Base-by-base conservation (phyloP, 2,797 vertebrate species). In the Sciurus vulgaris region DNA sequence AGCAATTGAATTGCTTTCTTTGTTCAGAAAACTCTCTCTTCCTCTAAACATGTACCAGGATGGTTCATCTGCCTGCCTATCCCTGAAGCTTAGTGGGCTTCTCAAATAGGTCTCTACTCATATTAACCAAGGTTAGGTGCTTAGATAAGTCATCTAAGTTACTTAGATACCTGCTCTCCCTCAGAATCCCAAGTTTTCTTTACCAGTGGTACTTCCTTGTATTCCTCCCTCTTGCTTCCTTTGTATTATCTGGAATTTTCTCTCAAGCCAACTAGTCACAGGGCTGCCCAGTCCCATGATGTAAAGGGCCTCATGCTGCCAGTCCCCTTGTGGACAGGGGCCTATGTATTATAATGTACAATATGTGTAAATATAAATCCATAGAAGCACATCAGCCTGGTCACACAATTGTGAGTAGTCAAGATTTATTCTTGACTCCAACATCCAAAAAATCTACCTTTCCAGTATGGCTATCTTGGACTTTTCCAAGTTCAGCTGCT, bases 381-480 rank as follows among this genome's bases (percentile, higher is more conserved):
- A 35, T 1, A 59, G 30, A 73, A 51, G 13, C 54, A 89, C 44
- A 9, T 1, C 6, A 38, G 56, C 20, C 20, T 14, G 20, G 30
- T n/a, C 30, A 44, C 20, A 61, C 51, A 83, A 63, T 26, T 51
- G 18, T 28, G 15, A 78, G 4, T 17, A 35, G 35, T 20, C n/a
- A 54, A 47, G 35, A 61, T 49, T 81, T 33, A 93, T 73, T 49
- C 22, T 79, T 30, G 28, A 49, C 10, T 49, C 15, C 72, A 33
- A 14, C 22, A 86, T 33, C 67, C 54, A 54, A 38, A 67, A 67
- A 61, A 49, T 28, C 33, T 98, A 99, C 99, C 99, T 99, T 98
- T 99, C 99, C 95, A 99, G 98, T 98, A 99, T 98, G 83, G 99
- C 99, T 0, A 99, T 99, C 98, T 99, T 99, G 97, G 99, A 99